Base-by-base conservation (phyloP, 2,888 invertebrate species). In the Mimumesa dahlbomi region DNA sequence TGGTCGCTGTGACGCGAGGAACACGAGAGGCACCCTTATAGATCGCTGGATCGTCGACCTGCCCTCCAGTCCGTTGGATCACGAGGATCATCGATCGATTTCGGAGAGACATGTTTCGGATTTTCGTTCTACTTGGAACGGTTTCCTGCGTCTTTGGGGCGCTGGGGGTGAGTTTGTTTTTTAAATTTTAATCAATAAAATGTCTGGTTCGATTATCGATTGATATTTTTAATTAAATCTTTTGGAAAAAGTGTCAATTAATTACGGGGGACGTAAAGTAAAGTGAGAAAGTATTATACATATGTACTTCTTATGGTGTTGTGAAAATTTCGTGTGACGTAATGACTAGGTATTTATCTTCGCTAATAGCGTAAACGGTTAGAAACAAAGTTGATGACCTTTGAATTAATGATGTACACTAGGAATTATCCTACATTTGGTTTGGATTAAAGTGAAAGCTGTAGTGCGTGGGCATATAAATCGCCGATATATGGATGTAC, bases 391-490 rank as follows among this genome's bases (percentile, higher is more conserved):
- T 25, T 25, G 49, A 16, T 76, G 52, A 68, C 57, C 57, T 66
- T 73, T 70, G n/a, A 6, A 14, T 43, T 65, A 48, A 53, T 36
- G 42, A 3, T 7, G 31, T 29, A 13, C 2, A 18, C 48, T 21
- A 25, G 45, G 56, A 59, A 74, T 58, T 40, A 59, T 46, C 62
- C 14, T 25, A 62, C 36, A 42, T 38, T 69, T 59, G 56, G 59
- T 63, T 58, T 52, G 50, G 22, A 52, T 45, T 25, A 54, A 75
- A 77, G 77, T 66, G 78, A 78, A 78, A 78, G 78, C 43, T 63
- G 22, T 45, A 46, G 48, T 53, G 22, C 42, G 50, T 46, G 49
- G 53, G 11, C 63, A 53, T 34, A 40, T 22, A n/a, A 58, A 25
- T 29, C 7, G 34, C 31, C 53, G 14, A 36, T 34, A 31, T 38